phyloP scores from a whole-genome alignment of 2,888 invertebrate species.

The Orthosia gracilis region DNA sequence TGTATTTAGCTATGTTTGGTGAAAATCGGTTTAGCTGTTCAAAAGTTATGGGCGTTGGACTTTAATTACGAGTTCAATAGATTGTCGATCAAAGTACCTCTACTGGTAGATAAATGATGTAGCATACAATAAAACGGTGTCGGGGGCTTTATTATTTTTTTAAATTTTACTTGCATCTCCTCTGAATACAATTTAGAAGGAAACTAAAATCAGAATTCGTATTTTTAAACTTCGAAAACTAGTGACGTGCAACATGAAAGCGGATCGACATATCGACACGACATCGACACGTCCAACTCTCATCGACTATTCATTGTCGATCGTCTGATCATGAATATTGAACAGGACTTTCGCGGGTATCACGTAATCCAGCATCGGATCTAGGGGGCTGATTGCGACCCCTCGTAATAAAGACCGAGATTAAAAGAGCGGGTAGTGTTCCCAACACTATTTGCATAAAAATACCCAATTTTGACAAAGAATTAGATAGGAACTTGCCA shows the following conservation, averaged over 20 bases:
- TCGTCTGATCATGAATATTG: conserved; percentile 85
- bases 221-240: conserved; percentile 40
- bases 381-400: conserved; percentile 78
- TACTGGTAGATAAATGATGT: too few species aligned
- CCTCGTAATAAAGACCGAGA: conserved; percentile 70
- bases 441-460: conserved; percentile 56
- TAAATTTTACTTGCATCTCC: background rate
- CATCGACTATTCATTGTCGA: conserved; percentile 85
- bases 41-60: too few species aligned
- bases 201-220: conserved; percentile 2
- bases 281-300: conserved; percentile 65
- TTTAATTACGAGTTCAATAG: too few species aligned
- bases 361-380: conserved; percentile 81
- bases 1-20: too few species aligned
- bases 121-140: too few species aligned
- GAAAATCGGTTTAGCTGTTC: too few species aligned
- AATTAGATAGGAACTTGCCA: background rate
- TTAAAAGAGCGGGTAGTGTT: conserved; percentile 58
- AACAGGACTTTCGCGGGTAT: conserved; percentile 82
- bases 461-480: conserved; percentile 31
- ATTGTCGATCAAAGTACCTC: too few species aligned
- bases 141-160: too few species aligned
- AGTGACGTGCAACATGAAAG: conserved; percentile 59
- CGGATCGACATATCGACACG: conserved; percentile 66
- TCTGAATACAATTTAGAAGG: conserved; percentile 9